These are phyloP conservation scores for Squalus acanthias DNA, from an alignment of 2,797 vertebrate genomes.

Conservation along the genomic window DNA sequence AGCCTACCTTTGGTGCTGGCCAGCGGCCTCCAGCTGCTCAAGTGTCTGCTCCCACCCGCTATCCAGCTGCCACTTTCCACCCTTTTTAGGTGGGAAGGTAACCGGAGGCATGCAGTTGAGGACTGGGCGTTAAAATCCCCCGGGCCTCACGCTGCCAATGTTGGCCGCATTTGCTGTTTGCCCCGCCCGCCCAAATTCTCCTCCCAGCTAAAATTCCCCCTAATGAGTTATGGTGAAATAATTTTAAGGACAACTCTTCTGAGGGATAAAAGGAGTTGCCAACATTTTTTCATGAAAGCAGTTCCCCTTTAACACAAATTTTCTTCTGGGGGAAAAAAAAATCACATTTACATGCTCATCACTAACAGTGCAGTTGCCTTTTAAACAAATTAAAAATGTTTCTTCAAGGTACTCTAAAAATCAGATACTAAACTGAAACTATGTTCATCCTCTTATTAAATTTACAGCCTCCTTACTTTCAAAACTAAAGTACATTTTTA, in stretches of 20 bases:
- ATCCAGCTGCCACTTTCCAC: neutral
- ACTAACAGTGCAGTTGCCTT: too few species aligned
- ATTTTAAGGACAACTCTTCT: neutral
- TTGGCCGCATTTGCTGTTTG: neutral
- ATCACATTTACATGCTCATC: neutral
- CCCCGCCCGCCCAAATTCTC: too few species aligned
- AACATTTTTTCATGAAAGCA: neutral
- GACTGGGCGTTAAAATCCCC: too few species aligned
- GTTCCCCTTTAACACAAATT: neutral
- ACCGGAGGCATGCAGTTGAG: neutral
- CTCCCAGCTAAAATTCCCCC: neutral
- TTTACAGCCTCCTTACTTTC: neutral
- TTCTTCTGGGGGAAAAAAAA: neutral
- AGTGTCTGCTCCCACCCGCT: neutral
- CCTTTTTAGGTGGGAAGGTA: neutral
- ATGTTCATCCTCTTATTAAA: neutral
- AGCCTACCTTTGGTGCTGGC: neutral
- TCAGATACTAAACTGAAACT: neutral
- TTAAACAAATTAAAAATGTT: neutral
- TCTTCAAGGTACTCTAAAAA: neutral
- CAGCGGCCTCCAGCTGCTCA: neutral
- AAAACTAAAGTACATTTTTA: neutral
- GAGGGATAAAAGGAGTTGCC: neutral
- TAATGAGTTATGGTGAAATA: neutral
- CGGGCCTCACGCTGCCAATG: neutral